A percentile compares a stretch with the other conserved stretches of the same genome.
These are phyloP conservation scores for Leptopilina syphax DNA, from an alignment of 2,888 invertebrate genomes.

Conservation along the genomic window DNA sequence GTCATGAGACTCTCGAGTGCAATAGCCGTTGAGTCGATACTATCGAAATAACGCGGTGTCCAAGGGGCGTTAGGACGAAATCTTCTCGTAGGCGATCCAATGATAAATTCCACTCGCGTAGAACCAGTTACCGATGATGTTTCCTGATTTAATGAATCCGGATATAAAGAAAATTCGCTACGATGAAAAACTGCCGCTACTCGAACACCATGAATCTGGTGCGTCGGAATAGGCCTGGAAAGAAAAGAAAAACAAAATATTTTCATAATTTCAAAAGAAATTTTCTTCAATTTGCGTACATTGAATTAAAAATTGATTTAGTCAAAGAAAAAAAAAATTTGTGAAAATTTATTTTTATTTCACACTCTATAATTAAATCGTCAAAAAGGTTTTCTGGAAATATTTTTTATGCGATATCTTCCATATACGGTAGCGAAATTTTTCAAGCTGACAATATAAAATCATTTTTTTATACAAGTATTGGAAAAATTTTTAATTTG, in stretches of 20 bases:
- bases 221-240: constrained; percentile 61
- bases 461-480: too few relatives aligned
- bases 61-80: constrained; percentile 76
- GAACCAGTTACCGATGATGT: constrained; percentile 75
- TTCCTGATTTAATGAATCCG: constrained; percentile 79
- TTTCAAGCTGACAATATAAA: too few relatives aligned
- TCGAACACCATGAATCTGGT: constrained; percentile 73
- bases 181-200: constrained; percentile 67
- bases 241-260: not conserved
- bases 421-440: not conserved
- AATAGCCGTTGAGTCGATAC: constrained; percentile 80
- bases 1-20: constrained; percentile 72
- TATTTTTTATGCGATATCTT: not conserved
- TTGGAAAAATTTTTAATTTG: too few relatives aligned
- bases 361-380: not conserved
- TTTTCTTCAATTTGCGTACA: not conserved
- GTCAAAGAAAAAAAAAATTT: too few relatives aligned
- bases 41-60: constrained; percentile 81
- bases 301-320: not conserved
- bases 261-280: not conserved
- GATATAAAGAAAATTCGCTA: constrained; percentile 74
- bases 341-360: not conserved
- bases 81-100: constrained; percentile 72
- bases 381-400: not conserved
- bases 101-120: constrained; percentile 79